These are phyloP conservation scores for Hipparchia sbordonii DNA, from an alignment of 2,888 invertebrate genomes.

Conservation along the genomic window DNA sequence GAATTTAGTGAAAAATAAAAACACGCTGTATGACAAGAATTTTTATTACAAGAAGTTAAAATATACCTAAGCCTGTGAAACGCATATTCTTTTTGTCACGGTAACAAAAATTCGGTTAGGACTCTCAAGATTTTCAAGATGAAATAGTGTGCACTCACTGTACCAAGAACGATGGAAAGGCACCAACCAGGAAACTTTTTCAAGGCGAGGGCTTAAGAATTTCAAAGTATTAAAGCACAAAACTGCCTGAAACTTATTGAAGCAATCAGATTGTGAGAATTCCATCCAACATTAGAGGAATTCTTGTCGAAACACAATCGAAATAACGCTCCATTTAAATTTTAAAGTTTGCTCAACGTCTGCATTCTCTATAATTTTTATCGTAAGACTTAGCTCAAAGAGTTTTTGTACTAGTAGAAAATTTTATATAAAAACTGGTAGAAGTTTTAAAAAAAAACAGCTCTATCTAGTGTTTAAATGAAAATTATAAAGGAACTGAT, in stretches of 20 bases:
- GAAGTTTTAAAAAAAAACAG: too few species aligned
- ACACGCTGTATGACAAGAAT: too few species aligned
- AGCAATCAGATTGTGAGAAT: conserved; percentile 77
- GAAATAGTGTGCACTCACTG: conserved; percentile 1
- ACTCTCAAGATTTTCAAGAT: conserved; percentile 4
- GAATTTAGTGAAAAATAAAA: too few species aligned
- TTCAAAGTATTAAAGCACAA: conserved; percentile 72
- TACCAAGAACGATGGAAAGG: conserved; percentile 30
- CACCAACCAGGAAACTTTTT: conserved; percentile 26
- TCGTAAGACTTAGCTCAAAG: not conserved
- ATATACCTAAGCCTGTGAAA: not conserved
- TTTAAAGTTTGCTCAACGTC: conserved; percentile 61
- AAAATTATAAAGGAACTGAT: too few species aligned
- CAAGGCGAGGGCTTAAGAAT: conserved; percentile 52
- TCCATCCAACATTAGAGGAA: conserved; percentile 76
- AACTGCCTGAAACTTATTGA: conserved; percentile 78
- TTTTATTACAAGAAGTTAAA: too few species aligned
- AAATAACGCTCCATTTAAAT: conserved; percentile 76
- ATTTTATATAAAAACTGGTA: too few species aligned
- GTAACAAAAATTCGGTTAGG: not conserved
- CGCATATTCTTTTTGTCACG: not conserved
- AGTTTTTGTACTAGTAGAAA: too few species aligned
- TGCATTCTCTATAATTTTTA: conserved; percentile 66
- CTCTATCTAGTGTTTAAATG: too few species aligned
- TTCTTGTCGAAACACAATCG: conserved; percentile 75